phyloP scores from a whole-genome alignment of 1,140 invertebrate species.

The Centruroides sculpturatus region DNA sequence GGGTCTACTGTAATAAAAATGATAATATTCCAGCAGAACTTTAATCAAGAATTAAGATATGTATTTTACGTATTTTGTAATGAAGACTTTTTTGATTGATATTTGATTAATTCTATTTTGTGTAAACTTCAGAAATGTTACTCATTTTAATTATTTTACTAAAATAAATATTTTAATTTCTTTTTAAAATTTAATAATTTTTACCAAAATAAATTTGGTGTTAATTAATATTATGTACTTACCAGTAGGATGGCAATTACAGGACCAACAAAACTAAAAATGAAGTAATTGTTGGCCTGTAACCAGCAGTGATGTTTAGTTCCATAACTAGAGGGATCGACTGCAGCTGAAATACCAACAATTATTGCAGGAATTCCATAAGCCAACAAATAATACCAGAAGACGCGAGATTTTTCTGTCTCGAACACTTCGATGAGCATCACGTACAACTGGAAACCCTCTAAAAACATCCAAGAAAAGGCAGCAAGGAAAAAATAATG shows the following conservation, averaged over 20 bases:
- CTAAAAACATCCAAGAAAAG: conserved; percentile 68
- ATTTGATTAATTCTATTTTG: too few relatives aligned
- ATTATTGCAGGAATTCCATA: conserved; percentile 63
- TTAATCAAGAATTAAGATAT: too few relatives aligned
- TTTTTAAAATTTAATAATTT: too few relatives aligned
- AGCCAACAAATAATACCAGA: conserved; percentile 67
- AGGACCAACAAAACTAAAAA: conserved; percentile 86
- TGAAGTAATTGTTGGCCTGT: conserved; percentile 67
- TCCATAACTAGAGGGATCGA: conserved; percentile 72
- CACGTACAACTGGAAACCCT: conserved; percentile 86
- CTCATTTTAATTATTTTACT: too few relatives aligned
- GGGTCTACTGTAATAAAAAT: too few relatives aligned
- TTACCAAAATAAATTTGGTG: not conserved
- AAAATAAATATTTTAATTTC: too few relatives aligned
- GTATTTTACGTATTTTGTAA: too few relatives aligned
- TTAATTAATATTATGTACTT: not conserved
- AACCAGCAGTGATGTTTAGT: conserved; percentile 78
- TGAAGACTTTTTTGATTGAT: too few relatives aligned
- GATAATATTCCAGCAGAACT: too few relatives aligned
- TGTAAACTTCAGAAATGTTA: too few relatives aligned
- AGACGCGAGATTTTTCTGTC: conserved; percentile 64
- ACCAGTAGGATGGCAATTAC: conserved; percentile 38
- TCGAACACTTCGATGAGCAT: conserved; percentile 93
- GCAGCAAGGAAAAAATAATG: conserved; percentile 92
- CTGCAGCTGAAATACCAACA: conserved; percentile 55